Evolutionary conservation across 2,888 invertebrate species (phyloP).

Genomic region (Rhopalosiphum nymphaeae): DNA sequence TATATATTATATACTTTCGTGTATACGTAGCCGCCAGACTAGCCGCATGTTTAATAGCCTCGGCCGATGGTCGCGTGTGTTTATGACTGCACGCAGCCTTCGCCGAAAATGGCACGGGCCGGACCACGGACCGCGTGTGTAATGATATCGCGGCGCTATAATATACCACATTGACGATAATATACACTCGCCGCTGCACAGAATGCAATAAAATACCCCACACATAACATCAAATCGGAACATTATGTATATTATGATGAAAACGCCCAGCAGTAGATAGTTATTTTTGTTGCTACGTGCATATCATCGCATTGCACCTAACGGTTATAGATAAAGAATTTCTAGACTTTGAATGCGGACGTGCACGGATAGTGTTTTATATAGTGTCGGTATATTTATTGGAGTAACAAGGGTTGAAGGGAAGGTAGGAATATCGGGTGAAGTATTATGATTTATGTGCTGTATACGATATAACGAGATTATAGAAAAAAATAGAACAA

Average conservation of each 20-base stretch:
- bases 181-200: neutral
- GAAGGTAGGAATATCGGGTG: neutral
- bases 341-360: neutral
- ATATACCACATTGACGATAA: neutral
- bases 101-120: conserved; percentile 8
- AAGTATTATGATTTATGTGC: neutral
- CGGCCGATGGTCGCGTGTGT: conserved; percentile 33
- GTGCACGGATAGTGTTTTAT: neutral
- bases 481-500: neutral
- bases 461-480: neutral
- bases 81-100: conserved; percentile 43
- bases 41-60: conserved; percentile 58
- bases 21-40: conserved; percentile 24
- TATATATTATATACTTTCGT: conserved; percentile 2
- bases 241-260: neutral
- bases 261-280: neutral
- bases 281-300: neutral
- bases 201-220: neutral
- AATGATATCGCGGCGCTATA: neutral
- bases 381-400: neutral
- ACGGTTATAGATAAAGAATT: neutral
- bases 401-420: neutral
- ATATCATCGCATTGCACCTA: neutral
- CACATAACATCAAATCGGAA: neutral
- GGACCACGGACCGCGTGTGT: neutral